phyloP scores from a whole-genome alignment of 2,797 vertebrate genomes.

The Danio aesculapii region DNA sequence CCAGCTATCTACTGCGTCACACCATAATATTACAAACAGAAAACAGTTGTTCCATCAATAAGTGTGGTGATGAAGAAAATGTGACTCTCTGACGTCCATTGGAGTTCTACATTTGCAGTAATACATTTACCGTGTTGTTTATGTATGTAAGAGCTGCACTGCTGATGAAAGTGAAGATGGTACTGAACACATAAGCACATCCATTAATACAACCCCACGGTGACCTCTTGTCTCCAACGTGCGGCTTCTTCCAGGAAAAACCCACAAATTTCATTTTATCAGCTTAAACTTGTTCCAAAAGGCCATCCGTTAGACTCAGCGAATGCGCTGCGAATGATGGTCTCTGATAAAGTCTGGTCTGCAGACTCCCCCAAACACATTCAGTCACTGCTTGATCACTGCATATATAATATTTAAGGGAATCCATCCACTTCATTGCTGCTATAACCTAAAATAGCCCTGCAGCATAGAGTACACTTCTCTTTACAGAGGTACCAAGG shows the following conservation, averaged over 20 bases:
- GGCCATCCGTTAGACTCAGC: constrained; percentile 32
- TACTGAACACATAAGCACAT: constrained; percentile 44
- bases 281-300: constrained; percentile 43
- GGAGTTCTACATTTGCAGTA: not conserved
- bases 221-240: constrained; percentile 47
- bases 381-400: constrained; percentile 39
- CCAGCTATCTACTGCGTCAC: not conserved
- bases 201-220: constrained; percentile 50
- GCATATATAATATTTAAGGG: constrained; percentile 44
- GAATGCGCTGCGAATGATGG: constrained; percentile 41
- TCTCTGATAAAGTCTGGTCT: constrained; percentile 25
- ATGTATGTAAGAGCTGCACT: constrained; percentile 26
- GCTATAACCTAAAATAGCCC: constrained; percentile 30
- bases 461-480: not conserved
- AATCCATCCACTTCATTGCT: constrained; percentile 35
- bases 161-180: constrained; percentile 16
- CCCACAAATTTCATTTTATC: constrained; percentile 38
- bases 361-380: constrained; percentile 29
- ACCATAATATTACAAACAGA: not conserved
- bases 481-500: not conserved
- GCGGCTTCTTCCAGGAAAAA: constrained; percentile 56
- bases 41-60: not conserved
- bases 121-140: constrained; percentile 29
- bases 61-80: not conserved
- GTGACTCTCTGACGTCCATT: constrained; percentile 12